Evolutionary conservation across 2,888 invertebrate genomes (phyloP).

Genomic region (Yponomeuta sedellus): DNA sequence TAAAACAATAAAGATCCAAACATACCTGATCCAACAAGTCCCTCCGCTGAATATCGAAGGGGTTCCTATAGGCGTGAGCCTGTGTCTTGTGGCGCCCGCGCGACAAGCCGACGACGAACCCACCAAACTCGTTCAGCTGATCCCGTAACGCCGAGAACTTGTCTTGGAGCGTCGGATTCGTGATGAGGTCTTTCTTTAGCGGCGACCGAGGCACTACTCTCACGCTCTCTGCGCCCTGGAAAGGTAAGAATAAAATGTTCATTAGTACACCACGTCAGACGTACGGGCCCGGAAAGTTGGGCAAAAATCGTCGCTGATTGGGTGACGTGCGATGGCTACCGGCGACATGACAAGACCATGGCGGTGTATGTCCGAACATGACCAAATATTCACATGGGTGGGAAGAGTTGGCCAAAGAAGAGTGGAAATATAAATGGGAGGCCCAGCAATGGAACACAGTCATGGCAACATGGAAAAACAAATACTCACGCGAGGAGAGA

Average conservation of each 20-base stretch:
- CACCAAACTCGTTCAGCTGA: constrained; percentile 90
- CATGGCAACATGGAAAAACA: too few species aligned
- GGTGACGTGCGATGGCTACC: too few species aligned
- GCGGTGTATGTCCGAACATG: too few species aligned
- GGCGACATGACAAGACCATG: too few species aligned
- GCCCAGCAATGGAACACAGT: too few species aligned
- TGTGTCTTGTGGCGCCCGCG: constrained; percentile 69
- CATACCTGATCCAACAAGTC: constrained; percentile 89
- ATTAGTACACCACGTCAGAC: too few species aligned
- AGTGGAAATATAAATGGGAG: too few species aligned
- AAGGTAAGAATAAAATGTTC: constrained; percentile 23
- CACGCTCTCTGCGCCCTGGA: constrained; percentile 83
- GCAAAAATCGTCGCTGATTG: too few species aligned
- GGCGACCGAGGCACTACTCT: constrained; percentile 83
- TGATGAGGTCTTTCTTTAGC: constrained; percentile 86
- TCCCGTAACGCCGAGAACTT: constrained; percentile 89
- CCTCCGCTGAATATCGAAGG: constrained; percentile 94
- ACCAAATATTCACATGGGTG: too few species aligned
- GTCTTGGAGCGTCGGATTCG: constrained; percentile 88
- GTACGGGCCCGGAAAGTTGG: too few species aligned
- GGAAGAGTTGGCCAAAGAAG: too few species aligned
- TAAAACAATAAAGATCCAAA: neutral
- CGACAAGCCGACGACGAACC: constrained; percentile 85
- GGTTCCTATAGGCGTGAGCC: constrained; percentile 88
- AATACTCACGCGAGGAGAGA: too few species aligned